These are phyloP conservation scores for Zosterops pallidus DNA, from an alignment of 2,113 vertebrate genomes.

Conservation along the genomic window DNA sequence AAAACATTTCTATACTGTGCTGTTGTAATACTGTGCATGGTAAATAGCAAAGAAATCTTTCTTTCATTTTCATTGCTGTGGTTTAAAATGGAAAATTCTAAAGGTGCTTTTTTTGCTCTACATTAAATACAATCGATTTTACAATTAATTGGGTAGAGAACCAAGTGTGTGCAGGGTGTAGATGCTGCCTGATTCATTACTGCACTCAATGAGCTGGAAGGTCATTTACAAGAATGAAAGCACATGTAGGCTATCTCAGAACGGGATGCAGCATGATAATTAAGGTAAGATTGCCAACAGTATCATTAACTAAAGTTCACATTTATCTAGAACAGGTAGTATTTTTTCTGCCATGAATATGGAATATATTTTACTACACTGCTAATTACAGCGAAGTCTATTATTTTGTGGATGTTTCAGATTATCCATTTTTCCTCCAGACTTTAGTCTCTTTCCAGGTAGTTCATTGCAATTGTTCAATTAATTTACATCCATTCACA, in stretches of 20 bases:
- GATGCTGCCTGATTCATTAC: neutral
- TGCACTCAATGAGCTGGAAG: conserved; percentile 4
- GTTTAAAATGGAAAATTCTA: neutral
- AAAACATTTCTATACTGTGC: neutral
- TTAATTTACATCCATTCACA: neutral
- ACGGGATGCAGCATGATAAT: neutral
- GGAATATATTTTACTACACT: neutral
- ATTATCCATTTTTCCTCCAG: conserved; percentile 2
- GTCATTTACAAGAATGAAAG: conserved; percentile 18
- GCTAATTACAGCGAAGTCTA: neutral
- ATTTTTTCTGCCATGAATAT: neutral
- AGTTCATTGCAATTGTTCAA: neutral
- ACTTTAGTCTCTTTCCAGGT: neutral
- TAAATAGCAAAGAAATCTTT: neutral
- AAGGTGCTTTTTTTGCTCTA: neutral
- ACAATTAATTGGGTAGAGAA: conserved; percentile 1
- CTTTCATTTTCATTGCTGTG: neutral
- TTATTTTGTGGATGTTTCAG: neutral
- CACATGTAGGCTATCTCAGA: neutral
- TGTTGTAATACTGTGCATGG: neutral
- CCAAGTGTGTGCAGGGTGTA: neutral
- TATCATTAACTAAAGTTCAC: conserved; percentile 34
- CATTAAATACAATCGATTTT: neutral
- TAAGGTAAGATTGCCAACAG: neutral
- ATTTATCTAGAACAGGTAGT: conserved; percentile 10